Base-by-base conservation (phyloP, 2,797 vertebrate species). In the Lithobates pipiens region DNA sequence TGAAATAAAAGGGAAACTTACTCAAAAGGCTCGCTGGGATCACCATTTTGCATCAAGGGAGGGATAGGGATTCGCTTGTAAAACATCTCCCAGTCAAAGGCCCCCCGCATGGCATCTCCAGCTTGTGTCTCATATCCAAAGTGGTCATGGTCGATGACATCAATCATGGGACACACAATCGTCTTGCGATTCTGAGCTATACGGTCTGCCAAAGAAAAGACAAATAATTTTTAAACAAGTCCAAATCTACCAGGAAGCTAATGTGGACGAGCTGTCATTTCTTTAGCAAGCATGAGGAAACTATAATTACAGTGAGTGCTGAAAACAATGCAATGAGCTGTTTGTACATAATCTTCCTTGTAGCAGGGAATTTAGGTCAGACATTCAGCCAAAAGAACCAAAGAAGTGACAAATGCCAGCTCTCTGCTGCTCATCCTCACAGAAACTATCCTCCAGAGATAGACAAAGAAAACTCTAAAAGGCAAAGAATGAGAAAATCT, bases 11-110 rank as follows among this genome's bases (percentile, higher is more conserved):
- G 7, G 9, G 5, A 10, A 73, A 96, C 97, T 97, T 91, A 98
- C 97, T 98, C 95, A 68, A 98, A 99, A 2, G 97, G 96, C 83
- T 97, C 96, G 5, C 98, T 99, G 90, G 95, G 95, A 91, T 99
- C 98, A 3, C 88, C 82, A 79, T 96, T 96, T 93, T 97, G 96
- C 80, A 99, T 88, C 87, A 97, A 94, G 0, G 94, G 10, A 16
- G 98, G 98, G 89, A 99, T 98, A 1, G 98, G 98, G 88, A 99
- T 98, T 76, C 98, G 95, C 85, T 99, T 99, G 93, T 99, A 99
- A 93, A 96, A 99, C 98, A 99, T 98, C 90, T 99, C 98, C 98
- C 98, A 99, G 93, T 99, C 98, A 15, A 99, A 99, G 0, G 97
- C 98, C 0, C 98, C 98, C 69, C 98, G 90, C 98, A 99, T 99